A percentile compares a stretch with the other conserved stretches of the same genome.
phyloP scores from a whole-genome alignment of 1,140 invertebrate species.

The Pseudoatta argentina region DNA sequence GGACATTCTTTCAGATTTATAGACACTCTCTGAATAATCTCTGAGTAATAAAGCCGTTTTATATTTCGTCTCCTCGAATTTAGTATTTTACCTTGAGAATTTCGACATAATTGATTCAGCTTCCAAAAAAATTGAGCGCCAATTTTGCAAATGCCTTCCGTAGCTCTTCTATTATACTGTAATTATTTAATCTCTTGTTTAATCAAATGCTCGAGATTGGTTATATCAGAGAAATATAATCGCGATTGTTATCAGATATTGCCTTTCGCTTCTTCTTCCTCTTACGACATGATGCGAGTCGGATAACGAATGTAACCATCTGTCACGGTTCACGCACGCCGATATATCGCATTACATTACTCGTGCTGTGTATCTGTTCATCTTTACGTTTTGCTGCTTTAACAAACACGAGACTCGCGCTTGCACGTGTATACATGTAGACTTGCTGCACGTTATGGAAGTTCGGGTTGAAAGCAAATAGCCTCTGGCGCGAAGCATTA shows the following conservation, averaged over 20 bases:
- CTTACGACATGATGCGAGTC: constrained; percentile 13
- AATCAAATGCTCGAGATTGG: background rate
- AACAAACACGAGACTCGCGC: constrained; percentile 31
- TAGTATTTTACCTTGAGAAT: background rate
- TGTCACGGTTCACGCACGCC: constrained; percentile 20
- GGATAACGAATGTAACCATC: constrained; percentile 23
- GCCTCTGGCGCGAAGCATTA: constrained; percentile 59
- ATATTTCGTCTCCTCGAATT: background rate
- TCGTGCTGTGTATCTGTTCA: constrained; percentile 13
- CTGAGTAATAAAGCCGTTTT: background rate
- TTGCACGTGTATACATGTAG: background rate
- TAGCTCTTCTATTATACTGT: background rate
- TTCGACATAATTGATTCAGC: background rate
- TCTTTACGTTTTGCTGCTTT: constrained; percentile 25
- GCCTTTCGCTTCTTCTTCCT: background rate
- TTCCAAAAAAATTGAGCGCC: background rate
- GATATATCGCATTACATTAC: constrained; percentile 62
- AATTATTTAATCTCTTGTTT: constrained; percentile 11
- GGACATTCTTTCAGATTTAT: background rate
- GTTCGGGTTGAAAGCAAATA: constrained; percentile 70
- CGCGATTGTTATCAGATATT: background rate
- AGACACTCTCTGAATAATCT: background rate
- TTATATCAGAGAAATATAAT: background rate
- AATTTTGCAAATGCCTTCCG: background rate
- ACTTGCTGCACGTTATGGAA: constrained; percentile 12